phyloP scores from a whole-genome alignment of 2,888 invertebrate species.

The Argyresthia goedartella region DNA sequence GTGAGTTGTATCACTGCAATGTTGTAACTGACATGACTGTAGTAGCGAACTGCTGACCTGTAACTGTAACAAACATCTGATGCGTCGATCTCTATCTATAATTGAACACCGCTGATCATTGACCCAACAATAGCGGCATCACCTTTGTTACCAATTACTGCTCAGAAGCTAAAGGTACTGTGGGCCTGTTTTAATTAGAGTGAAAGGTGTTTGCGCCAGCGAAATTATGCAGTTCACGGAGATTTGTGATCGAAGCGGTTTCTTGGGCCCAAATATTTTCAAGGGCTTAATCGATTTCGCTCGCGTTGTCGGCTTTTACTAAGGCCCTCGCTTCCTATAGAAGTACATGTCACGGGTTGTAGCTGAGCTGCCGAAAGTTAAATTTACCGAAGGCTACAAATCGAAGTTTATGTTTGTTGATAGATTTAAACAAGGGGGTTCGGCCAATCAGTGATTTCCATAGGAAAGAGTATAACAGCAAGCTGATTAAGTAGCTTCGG shows the following conservation, averaged over 20 bases:
- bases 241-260: no score
- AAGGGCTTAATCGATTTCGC: background rate
- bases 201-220: background rate
- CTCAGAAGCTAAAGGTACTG: constrained; percentile 26
- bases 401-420: no score
- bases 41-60: constrained; percentile 18
- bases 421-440: no score
- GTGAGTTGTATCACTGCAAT: background rate
- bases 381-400: no score
- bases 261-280: background rate
- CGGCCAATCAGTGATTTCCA: background rate
- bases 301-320: no score
- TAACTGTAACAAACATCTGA: constrained; percentile 16
- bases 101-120: constrained; percentile 28
- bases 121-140: constrained; percentile 23
- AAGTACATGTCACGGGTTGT: background rate
- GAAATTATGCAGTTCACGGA: no score
- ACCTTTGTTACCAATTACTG: constrained; percentile 20
- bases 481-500: background rate
- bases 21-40: constrained; percentile 9
- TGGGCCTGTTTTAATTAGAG: background rate
- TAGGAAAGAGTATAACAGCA: background rate
- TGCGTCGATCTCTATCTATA: constrained; percentile 24
- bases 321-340: background rate
- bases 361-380: no score